phyloP scores from a whole-genome alignment of 1,140 invertebrate species.

The Pteromalus puparum region DNA sequence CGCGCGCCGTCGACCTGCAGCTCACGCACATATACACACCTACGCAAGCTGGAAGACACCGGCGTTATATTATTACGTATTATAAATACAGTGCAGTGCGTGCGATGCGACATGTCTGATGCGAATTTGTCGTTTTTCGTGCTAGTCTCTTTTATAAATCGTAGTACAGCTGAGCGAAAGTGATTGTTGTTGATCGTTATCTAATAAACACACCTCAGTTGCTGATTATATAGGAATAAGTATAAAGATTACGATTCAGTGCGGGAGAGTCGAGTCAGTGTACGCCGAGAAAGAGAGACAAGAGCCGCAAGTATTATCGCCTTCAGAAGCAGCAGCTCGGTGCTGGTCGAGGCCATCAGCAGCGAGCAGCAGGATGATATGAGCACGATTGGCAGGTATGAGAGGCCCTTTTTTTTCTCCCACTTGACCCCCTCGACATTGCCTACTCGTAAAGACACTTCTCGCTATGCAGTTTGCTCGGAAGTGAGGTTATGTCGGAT shows the following conservation, averaged over 20 bases:
- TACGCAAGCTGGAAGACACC: neutral
- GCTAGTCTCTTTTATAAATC: too few relatives aligned
- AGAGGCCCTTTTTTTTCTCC: too few relatives aligned
- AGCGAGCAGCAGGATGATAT: conserved; percentile 69
- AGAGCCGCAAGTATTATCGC: neutral
- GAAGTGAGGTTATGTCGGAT: neutral
- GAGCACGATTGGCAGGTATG: conserved; percentile 74
- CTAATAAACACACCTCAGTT: too few relatives aligned
- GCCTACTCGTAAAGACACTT: too few relatives aligned
- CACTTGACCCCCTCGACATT: too few relatives aligned
- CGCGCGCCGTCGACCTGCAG: conserved; percentile 39
- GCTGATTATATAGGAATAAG: too few relatives aligned
- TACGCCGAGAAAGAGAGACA: too few relatives aligned
- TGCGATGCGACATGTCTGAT: neutral
- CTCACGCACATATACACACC: neutral
- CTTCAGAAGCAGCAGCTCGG: conserved; percentile 50
- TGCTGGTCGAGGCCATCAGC: conserved; percentile 44
- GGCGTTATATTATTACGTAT: neutral
- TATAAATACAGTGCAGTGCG: conserved; percentile 14
- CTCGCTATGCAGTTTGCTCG: neutral
- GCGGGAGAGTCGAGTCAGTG: neutral
- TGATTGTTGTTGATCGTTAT: too few relatives aligned
- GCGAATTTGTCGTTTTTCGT: too few relatives aligned
- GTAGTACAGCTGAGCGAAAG: too few relatives aligned
- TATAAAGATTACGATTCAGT: too few relatives aligned